These are phyloP conservation scores for Oplegnathus fasciatus DNA, from an alignment of 2,113 vertebrate species.

Conservation along the genomic window DNA sequence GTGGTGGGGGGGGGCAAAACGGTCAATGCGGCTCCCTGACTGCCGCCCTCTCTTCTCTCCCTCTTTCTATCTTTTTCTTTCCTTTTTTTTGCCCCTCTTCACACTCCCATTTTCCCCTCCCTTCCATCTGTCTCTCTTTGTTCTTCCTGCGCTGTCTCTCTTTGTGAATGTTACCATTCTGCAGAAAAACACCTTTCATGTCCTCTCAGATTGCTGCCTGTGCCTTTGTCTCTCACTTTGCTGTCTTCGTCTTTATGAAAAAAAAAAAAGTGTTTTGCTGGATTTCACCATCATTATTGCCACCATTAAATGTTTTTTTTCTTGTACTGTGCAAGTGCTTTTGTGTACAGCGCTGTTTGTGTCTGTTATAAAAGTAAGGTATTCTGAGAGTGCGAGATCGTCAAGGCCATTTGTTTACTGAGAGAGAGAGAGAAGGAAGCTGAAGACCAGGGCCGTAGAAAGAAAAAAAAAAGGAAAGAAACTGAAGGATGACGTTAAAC, in stretches of 20 bases:
- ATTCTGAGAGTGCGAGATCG: constrained; percentile 2
- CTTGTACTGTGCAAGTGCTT: neutral
- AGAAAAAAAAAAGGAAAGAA: neutral
- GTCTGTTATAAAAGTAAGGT: neutral
- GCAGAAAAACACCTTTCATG: constrained; percentile 65
- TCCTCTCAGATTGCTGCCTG: constrained; percentile 37
- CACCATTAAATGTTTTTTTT: neutral
- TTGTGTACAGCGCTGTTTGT: neutral
- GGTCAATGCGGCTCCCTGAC: constrained; percentile 40
- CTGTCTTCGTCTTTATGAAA: constrained; percentile 21
- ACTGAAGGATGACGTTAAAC: constrained; percentile 53
- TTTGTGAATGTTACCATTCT: constrained; percentile 41
- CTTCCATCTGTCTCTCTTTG: constrained; percentile 44
- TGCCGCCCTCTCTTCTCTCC: constrained; percentile 21
- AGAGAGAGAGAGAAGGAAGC: constrained; percentile 33
- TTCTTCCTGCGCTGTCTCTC: constrained; percentile 37
- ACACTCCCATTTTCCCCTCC: neutral
- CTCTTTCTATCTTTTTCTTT: neutral
- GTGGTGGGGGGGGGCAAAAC: neutral
- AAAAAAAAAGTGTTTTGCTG: constrained; percentile 9
- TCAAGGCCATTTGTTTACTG: constrained; percentile 44
- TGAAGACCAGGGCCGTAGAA: neutral
- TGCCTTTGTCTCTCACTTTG: constrained; percentile 40
- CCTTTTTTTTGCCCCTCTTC: constrained; percentile 15
- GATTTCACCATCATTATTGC: constrained; percentile 23